Evolutionary conservation across 2,113 vertebrate genomes (phyloP).

Genomic region (Brachyhypopomus gauderio): DNA sequence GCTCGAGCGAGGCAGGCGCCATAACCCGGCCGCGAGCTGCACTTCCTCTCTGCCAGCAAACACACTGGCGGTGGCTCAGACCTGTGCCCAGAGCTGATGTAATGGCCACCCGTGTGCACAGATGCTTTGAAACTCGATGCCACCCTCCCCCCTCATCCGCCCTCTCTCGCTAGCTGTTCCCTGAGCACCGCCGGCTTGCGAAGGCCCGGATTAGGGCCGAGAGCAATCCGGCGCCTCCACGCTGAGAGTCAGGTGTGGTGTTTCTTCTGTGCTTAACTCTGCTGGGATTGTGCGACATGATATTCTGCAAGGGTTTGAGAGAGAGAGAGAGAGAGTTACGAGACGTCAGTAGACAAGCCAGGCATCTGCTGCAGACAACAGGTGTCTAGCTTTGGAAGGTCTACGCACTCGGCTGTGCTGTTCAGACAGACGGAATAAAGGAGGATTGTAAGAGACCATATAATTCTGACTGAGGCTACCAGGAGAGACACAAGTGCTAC

Average conservation of each 20-base stretch:
- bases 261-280: slow-evolving; percentile 34
- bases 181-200: slow-evolving; percentile 37
- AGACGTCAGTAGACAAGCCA: slow-evolving; percentile 33
- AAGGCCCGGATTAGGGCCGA: slow-evolving; percentile 30
- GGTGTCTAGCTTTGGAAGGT: slow-evolving; percentile 39
- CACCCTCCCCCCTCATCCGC: slow-evolving; percentile 26
- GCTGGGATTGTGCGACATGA: slow-evolving; percentile 31
- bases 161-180: slow-evolving; percentile 19
- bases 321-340: slow-evolving; percentile 15
- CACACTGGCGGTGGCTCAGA: slow-evolving; percentile 22
- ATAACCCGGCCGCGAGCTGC: slow-evolving; percentile 43
- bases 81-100: slow-evolving; percentile 59
- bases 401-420: slow-evolving; percentile 25
- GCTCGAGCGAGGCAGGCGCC: slow-evolving; percentile 37
- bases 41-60: slow-evolving; percentile 39
- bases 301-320: slow-evolving; percentile 17
- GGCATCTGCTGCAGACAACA: slow-evolving; percentile 39
- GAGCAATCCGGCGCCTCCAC: slow-evolving; percentile 12
- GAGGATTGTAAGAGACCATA: slow-evolving; percentile 26
- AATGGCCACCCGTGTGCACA: slow-evolving; percentile 52
- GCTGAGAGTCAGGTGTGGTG: slow-evolving; percentile 38
- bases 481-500: slow-evolving; percentile 31
- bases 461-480: slow-evolving; percentile 24
- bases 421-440: slow-evolving; percentile 40
- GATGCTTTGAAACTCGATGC: slow-evolving; percentile 57